Percentiles rank a stretch among this genome's conserved stretches.
These are phyloP conservation scores for Leptogaster cylindrica DNA, from an alignment of 2,888 invertebrate species.

Conservation along the genomic window DNA sequence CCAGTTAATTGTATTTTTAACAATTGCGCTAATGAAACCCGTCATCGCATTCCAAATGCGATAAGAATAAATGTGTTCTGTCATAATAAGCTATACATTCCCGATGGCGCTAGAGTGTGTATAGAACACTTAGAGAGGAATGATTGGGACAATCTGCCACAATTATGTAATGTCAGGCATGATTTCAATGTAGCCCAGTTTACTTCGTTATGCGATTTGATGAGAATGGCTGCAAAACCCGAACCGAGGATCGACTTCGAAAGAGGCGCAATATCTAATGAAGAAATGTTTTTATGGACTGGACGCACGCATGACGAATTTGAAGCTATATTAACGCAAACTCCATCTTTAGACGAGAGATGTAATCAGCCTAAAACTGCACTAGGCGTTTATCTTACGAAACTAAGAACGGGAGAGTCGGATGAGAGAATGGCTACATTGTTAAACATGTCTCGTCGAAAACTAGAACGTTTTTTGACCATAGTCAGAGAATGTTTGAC, in stretches of 20 bases:
- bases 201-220: not conserved
- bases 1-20: too few relatives aligned
- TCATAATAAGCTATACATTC: too few relatives aligned
- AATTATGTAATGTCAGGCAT: not conserved
- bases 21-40: too few relatives aligned
- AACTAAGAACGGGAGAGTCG: not conserved
- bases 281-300: not conserved
- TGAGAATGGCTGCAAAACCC: too few relatives aligned
- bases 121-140: not conserved
- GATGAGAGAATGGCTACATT: too few relatives aligned
- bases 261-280: too few relatives aligned
- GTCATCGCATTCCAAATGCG: too few relatives aligned
- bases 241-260: too few relatives aligned
- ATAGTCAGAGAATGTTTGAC: not conserved
- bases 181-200: not conserved
- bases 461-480: too few relatives aligned
- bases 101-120: not conserved
- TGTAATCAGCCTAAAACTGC: not conserved
- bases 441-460: too few relatives aligned
- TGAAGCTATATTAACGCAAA: not conserved
- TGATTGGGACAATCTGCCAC: not conserved
- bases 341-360: not conserved
- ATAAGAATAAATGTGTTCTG: too few relatives aligned
- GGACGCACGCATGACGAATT: not conserved
- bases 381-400: not conserved